Evolutionary conservation across 2,113 vertebrate genomes (phyloP).

Genomic region (Calidris pygmaea): DNA sequence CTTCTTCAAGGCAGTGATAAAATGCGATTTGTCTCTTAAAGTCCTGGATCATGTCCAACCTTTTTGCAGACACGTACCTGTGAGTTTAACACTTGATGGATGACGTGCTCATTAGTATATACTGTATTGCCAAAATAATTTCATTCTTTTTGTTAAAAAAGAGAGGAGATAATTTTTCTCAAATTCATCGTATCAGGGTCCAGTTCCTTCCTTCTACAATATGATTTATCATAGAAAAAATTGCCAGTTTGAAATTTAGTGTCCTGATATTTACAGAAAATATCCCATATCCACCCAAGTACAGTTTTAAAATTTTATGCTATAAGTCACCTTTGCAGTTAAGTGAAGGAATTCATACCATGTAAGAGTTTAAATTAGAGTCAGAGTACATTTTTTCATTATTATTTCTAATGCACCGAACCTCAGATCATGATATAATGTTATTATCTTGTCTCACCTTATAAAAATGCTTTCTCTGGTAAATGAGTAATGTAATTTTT

Average conservation of each 20-base stretch:
- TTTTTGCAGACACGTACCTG: neutral
- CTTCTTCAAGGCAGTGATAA: neutral
- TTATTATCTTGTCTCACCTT: neutral
- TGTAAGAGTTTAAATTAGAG: neutral
- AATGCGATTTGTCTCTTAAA: neutral
- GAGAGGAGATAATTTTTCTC: neutral
- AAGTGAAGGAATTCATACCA: neutral
- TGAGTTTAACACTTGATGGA: neutral
- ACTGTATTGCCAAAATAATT: neutral
- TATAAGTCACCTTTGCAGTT: neutral
- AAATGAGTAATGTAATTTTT: conserved; percentile 10
- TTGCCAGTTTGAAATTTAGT: neutral
- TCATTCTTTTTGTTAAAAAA: neutral
- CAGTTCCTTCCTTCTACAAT: neutral
- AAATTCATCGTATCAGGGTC: neutral
- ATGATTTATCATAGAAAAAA: neutral
- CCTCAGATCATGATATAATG: neutral
- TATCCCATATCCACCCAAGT: neutral
- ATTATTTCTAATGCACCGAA: neutral
- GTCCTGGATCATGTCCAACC: neutral
- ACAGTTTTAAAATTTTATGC: neutral
- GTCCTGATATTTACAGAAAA: conserved; percentile 11
- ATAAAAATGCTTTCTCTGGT: conserved; percentile 21
- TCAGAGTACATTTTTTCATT: neutral
- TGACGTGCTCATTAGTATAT: neutral